phyloP scores from a whole-genome alignment of 2,113 vertebrate genomes.

The Cheilinus undulatus region DNA sequence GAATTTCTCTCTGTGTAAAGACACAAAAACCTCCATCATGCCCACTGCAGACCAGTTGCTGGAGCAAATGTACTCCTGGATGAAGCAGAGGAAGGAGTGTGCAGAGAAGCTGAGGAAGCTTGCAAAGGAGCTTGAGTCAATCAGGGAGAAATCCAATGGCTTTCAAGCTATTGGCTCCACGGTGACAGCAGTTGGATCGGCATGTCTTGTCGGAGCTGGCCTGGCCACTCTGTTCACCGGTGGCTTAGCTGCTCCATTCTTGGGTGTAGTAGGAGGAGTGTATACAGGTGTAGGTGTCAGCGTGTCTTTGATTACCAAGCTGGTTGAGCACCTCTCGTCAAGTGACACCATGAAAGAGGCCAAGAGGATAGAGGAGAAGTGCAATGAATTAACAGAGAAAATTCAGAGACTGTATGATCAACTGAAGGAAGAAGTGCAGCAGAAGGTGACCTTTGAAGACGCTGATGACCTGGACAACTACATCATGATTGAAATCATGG shows the following conservation, averaged over 20 bases:
- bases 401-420: not conserved
- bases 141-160: not conserved
- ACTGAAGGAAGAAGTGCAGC: not conserved
- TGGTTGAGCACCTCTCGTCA: not conserved
- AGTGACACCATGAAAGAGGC: conserved; percentile 1
- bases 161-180: not conserved
- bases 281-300: not conserved
- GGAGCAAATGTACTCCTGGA: conserved; percentile 16
- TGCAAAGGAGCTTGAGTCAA: not conserved
- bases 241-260: not conserved
- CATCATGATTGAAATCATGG: not conserved
- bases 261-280: not conserved
- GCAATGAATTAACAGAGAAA: not conserved
- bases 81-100: not conserved
- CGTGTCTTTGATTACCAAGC: not conserved
- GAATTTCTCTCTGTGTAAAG: not conserved
- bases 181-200: not conserved
- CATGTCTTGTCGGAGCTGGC: not conserved
- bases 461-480: not conserved
- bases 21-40: conserved; percentile 3
- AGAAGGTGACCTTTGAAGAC: not conserved
- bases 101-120: not conserved
- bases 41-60: conserved; percentile 5
- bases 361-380: not conserved
- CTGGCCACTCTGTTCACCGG: not conserved